These are phyloP conservation scores for Sebastes glaucus DNA, from an alignment of 2,797 vertebrate genomes.

Conservation along the genomic window DNA sequence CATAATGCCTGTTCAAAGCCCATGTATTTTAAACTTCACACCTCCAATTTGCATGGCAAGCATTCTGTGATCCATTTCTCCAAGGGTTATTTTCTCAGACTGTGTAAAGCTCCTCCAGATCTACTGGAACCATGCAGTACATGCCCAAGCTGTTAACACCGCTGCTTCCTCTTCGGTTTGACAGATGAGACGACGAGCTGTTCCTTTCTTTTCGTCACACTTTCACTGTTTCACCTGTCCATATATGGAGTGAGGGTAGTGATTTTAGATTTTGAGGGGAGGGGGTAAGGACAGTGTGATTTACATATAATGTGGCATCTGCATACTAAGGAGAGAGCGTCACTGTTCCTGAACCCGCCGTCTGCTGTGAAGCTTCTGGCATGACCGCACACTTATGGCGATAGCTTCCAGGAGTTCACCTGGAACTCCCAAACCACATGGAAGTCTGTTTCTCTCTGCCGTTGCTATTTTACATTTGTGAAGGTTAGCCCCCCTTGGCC, in stretches of 20 bases:
- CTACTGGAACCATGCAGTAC: no score
- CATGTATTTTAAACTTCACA: not conserved
- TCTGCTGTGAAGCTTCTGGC: no score
- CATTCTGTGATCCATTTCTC: not conserved
- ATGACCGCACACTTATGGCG: no score
- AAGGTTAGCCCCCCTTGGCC: no score
- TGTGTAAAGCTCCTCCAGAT: not conserved
- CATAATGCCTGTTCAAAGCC: not conserved
- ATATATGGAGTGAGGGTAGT: not conserved
- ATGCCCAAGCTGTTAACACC: not conserved
- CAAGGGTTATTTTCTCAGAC: not conserved
- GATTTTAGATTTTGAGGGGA: not conserved
- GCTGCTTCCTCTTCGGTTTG: not conserved
- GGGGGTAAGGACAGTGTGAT: no score
- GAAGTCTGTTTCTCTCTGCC: not conserved
- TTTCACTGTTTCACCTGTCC: not conserved
- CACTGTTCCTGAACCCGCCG: no score
- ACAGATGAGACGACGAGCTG: not conserved
- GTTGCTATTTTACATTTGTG: not conserved
- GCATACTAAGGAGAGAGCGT: no score
- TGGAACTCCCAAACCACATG: not conserved
- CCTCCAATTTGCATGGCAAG: not conserved
- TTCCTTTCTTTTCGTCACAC: no score
- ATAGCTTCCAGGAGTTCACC: no score
- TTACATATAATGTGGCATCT: no score